Evolutionary conservation across 2,888 invertebrate genomes (phyloP), one percentile per base, ranked within the genome.

Genomic region (Oscheius sp.): DNA sequence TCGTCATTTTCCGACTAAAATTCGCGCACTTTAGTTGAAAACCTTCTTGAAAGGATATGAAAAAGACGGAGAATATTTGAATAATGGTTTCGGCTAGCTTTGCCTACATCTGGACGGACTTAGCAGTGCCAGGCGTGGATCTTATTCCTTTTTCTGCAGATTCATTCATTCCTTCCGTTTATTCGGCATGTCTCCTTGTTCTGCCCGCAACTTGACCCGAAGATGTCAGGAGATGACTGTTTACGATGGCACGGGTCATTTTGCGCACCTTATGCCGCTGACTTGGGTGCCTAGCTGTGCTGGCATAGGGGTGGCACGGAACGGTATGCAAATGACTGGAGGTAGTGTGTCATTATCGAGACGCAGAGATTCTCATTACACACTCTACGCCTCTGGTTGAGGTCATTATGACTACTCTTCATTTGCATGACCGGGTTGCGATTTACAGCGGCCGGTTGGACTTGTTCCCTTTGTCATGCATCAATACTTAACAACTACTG

Each of bases 321-420:
- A 54, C 54, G 54, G 54, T 54, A 54, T 54, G 54, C 54, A 54
- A 54, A 54, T 54, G 54, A 32, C 33, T 33, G n/a, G n/a, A 54
- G 54, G 36, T 17, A n/a, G 54, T 33, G 32, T 20, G 54, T 47
- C 28, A 32, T 32, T 30, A 32, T 20, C 30, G 28, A 54, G 54
- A 33, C 54, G 54, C 54, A 54, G 54, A 54, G 54, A 33, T 32
- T 51, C 54, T 54, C 33, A 54, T 54, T 54, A 54, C 54, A 54
- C 54, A 54, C 54, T 1, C 14, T 33, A 22, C 22, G 54, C 33
- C 4, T 14, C 9, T 32, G 36, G 54, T 32, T 54, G 33, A 54
- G 41, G 20, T 36, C 32, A 54, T 54, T 54, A 54, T 54, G 33
- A 17, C 54, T 30, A 20, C 20, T 54, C 54, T n/a, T 20, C 54